phyloP scores from a whole-genome alignment of 2,888 invertebrate species.

The Dendrolimus pini region DNA sequence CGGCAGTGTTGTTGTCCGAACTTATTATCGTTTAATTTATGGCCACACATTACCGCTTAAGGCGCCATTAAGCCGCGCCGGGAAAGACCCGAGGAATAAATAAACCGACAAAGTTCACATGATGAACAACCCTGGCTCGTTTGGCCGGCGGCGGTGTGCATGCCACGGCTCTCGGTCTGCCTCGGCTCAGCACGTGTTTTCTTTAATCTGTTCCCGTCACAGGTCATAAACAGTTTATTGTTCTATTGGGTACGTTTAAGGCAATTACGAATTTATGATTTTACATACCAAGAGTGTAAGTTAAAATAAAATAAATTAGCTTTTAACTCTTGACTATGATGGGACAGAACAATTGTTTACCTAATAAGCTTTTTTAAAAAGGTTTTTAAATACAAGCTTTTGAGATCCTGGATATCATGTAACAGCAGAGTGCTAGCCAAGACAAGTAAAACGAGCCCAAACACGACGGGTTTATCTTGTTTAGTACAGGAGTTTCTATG shows the following conservation, averaged over 20 bases:
- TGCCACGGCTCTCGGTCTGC: constrained; percentile 9
- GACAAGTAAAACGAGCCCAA: no score
- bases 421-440: no score
- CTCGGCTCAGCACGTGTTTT: constrained; percentile 43
- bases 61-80: constrained; percentile 58
- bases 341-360: no score
- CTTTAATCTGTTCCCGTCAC: constrained; percentile 57
- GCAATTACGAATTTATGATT: no score
- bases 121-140: constrained; percentile 44
- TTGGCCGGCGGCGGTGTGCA: constrained; percentile 11
- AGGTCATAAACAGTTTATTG: constrained; percentile 60
- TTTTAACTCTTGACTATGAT: no score
- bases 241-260: constrained; percentile 21
- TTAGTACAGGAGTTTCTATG: no score
- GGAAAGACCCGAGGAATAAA: constrained; percentile 49
- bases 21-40: constrained; percentile 75
- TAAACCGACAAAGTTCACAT: constrained; percentile 52
- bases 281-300: no score
- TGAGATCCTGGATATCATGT: no score
- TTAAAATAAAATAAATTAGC: no score
- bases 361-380: no score
- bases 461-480: no score
- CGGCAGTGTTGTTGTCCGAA: constrained; percentile 66
- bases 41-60: constrained; percentile 70
- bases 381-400: no score